Percentiles rank a stretch among this genome's conserved stretches.
phyloP scores from a whole-genome alignment of 2,797 vertebrate species.

The Pteronotus mesoamericanus region DNA sequence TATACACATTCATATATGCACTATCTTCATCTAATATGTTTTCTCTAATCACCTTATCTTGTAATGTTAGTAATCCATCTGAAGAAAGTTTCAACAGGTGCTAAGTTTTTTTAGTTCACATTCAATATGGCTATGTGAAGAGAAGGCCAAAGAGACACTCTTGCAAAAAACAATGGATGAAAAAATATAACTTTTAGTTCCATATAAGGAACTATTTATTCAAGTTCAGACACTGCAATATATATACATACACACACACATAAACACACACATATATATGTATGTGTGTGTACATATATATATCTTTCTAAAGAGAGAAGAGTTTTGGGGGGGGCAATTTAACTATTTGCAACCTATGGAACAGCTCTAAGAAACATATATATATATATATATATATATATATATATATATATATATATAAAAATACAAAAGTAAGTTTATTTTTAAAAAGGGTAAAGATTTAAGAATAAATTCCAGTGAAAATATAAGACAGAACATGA shows the following conservation, averaged over 20 bases:
- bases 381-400: background rate
- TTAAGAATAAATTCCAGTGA: background rate
- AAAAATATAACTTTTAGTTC: no score
- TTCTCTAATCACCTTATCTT: background rate
- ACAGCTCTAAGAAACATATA: background rate
- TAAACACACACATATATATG: no score
- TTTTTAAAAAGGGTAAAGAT: background rate
- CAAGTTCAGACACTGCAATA: background rate
- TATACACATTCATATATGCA: background rate
- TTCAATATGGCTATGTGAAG: background rate
- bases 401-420: background rate
- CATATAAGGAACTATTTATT: background rate
- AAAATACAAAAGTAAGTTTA: background rate
- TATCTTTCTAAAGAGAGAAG: background rate
- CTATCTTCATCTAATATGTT: background rate
- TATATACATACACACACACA: no score
- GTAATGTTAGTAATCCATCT: background rate
- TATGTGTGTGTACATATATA: no score
- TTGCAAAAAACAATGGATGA: background rate
- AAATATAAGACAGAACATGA: background rate
- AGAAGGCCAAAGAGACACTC: background rate
- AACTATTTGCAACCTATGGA: background rate
- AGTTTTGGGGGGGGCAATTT: background rate
- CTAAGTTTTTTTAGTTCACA: background rate
- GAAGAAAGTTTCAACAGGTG: background rate